Percentiles rank a stretch among this genome's conserved stretches.
Conservation (phyloP, 2,113 vertebrate genomes). For the Oryzias woworae region DNA sequence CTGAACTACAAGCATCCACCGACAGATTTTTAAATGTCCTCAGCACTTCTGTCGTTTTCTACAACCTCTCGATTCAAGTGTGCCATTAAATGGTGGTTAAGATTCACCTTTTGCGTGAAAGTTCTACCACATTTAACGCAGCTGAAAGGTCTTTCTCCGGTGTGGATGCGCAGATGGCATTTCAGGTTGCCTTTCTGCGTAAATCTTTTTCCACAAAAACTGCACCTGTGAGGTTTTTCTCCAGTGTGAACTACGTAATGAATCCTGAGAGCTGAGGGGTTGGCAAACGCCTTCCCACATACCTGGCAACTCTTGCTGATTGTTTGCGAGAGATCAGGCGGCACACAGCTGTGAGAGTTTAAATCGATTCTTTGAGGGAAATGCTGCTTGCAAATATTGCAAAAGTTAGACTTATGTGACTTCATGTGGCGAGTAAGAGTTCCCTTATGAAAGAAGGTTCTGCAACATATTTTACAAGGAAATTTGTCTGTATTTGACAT, state of each 20-base stretch:
- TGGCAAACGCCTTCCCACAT: constrained; percentile 67
- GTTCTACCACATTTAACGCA: constrained; percentile 64
- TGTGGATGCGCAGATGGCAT: constrained; percentile 70
- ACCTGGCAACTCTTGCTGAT: constrained; percentile 44
- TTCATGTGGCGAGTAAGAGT: constrained; percentile 66
- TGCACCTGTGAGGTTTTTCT: constrained; percentile 64
- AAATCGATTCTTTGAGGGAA: constrained; percentile 46
- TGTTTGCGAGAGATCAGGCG: constrained; percentile 4
- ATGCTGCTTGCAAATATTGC: constrained; percentile 58
- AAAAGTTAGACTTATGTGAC: constrained; percentile 59
- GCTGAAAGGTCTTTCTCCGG: constrained; percentile 64
- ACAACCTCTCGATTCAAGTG: constrained; percentile 41
- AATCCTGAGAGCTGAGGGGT: constrained; percentile 60
- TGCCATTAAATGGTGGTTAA: constrained; percentile 65
- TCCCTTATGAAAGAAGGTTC: constrained; percentile 59
- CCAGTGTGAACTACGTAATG: constrained; percentile 70
- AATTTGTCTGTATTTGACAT: constrained; percentile 22
- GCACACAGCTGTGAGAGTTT: constrained; percentile 50
- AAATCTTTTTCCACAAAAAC: constrained; percentile 64
- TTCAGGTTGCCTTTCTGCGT: constrained; percentile 71
- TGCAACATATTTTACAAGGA: constrained; percentile 55
- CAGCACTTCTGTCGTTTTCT: background rate
- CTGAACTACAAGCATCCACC: background rate
- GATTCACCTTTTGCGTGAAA: constrained; percentile 68
- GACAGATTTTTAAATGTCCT: constrained; percentile 5